A percentile compares a stretch with the other conserved stretches of the same genome.
Evolutionary conservation across 2,888 invertebrate genomes (phyloP).

Genomic region (Linyphia triangularis): DNA sequence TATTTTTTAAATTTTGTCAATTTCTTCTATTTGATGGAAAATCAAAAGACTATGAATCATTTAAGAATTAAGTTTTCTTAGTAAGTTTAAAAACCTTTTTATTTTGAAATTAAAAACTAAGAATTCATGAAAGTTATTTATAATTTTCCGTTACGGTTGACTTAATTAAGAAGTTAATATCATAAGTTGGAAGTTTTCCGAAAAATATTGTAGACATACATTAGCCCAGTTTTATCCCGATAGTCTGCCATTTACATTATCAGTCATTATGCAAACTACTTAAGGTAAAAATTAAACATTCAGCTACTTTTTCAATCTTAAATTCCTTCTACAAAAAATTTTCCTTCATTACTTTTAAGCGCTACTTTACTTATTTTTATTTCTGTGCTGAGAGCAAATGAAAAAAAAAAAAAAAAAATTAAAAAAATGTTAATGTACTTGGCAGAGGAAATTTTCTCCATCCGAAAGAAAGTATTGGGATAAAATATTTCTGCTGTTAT

Average conservation of each 20-base stretch:
- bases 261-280: constrained; percentile 21
- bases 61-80: no score
- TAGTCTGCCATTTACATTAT: neutral
- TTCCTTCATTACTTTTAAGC: constrained; percentile 54
- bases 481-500: constrained; percentile 35
- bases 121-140: no score
- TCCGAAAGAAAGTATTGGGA: neutral
- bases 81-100: no score
- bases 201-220: no score
- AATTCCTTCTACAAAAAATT: neutral
- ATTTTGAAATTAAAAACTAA: no score
- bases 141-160: no score
- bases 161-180: no score
- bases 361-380: constrained; percentile 41
- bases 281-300: constrained; percentile 49
- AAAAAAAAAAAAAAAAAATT: no score
- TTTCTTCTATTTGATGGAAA: no score
- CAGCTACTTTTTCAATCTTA: neutral
- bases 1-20: no score
- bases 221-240: neutral
- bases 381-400: neutral
- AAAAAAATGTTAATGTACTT: constrained; percentile 27
- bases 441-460: constrained; percentile 8
- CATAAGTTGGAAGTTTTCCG: no score
- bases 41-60: no score